These are phyloP conservation scores for Crotalus helleri DNA, from an alignment of 2,113 vertebrate species.

Conservation along the genomic window DNA sequence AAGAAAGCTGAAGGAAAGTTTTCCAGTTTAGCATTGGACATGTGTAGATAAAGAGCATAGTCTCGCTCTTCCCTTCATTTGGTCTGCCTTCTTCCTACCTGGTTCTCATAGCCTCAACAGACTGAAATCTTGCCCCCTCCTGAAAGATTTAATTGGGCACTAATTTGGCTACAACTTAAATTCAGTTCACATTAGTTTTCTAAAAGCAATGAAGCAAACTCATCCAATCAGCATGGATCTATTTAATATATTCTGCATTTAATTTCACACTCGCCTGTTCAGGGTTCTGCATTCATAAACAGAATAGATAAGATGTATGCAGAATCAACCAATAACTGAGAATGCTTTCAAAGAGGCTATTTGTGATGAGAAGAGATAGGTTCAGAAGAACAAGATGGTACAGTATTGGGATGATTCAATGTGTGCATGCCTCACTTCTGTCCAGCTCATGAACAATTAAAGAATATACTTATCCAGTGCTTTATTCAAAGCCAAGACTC, in stretches of 20 bases:
- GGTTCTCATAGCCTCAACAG: neutral
- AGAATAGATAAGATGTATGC: neutral
- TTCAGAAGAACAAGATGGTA: neutral
- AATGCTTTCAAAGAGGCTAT: neutral
- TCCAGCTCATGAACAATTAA: neutral
- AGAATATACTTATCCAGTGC: neutral
- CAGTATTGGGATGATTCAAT: neutral
- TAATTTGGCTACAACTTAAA: slow-evolving; percentile 3
- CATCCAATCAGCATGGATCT: neutral
- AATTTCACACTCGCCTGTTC: slow-evolving; percentile 13
- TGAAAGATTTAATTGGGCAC: neutral
- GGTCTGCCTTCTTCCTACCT: neutral
- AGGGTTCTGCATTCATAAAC: neutral
- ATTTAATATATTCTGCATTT: slow-evolving; percentile 6
- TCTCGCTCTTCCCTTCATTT: neutral
- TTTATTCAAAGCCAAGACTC: too few relatives aligned
- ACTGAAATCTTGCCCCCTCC: neutral
- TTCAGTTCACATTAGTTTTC: slow-evolving; percentile 4
- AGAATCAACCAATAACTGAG: neutral
- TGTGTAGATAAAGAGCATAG: neutral
- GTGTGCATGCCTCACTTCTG: neutral
- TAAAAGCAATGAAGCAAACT: neutral
- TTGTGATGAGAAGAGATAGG: neutral
- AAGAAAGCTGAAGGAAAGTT: neutral
- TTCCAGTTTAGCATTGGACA: neutral